Base-by-base conservation (phyloP, 2,113 vertebrate genomes). In the Mola mola region DNA sequence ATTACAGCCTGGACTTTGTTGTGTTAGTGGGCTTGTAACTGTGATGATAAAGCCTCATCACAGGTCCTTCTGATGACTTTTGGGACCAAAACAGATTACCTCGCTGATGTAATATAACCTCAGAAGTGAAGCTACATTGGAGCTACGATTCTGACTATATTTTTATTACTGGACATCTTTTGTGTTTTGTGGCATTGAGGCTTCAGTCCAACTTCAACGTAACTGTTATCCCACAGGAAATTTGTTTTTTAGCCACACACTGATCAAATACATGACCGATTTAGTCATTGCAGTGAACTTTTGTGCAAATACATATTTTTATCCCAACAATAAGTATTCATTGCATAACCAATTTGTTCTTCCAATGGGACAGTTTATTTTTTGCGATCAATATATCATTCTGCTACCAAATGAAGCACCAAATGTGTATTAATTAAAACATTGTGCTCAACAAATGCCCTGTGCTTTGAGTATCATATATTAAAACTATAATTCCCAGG, bases 1-100 rank as follows among this genome's bases (percentile, higher is more conserved):
- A 80, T 51, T 37, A 65, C 58, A 9, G 19, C 25, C 67, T 34
- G 58, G 69, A 68, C 52, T 17, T 72, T 65, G 65, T 66, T 72
- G 78, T 41, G 72, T 67, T 51, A 16, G 19, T 3, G 68, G 48
- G 24, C 63, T 49, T 60, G 37, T 13, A 57, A 49, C 26, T 40
- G 62, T 43, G 16, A 41, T 3, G 42, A 57, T 25, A 1, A 57
- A 55, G 11, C 41, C 56, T 63, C 38, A 0, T 36, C 49, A 28
- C 16, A 26, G 41, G 71, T 70, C 29, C 22, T 38, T 29, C 16
- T 42, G 22, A 65, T 74, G 53, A 50, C 57, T 61, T 66, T 21
- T 57, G 34, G 38, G 31, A 71, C 31, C 28, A 15, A 29, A 56
- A 11, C 19, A 29, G 48, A 49, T 59, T 16, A 44, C 17, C 29